phyloP scores from a whole-genome alignment of 2,797 vertebrate species.

The Xenentodon cancila region DNA sequence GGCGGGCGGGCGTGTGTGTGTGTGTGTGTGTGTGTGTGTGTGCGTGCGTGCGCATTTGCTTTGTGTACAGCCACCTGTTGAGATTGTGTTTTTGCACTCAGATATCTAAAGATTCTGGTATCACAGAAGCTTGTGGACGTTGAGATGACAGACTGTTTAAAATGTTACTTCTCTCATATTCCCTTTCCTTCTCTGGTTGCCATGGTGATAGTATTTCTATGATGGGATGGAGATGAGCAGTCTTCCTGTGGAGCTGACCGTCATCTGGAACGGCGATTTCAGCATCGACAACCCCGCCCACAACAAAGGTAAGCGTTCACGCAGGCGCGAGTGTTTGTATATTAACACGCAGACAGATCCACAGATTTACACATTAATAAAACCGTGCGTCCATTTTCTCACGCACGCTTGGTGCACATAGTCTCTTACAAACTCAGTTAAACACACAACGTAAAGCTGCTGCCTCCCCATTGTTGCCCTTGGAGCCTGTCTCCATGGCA shows the following conservation, averaged over 20 bases:
- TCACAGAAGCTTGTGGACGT: slow-evolving; percentile 29
- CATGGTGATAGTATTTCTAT: slow-evolving; percentile 90
- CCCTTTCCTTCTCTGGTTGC: slow-evolving; percentile 60
- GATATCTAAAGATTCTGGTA: slow-evolving; percentile 9
- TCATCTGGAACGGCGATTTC: slow-evolving; percentile 99
- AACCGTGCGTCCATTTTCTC: background rate
- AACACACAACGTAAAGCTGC: slow-evolving; percentile 45
- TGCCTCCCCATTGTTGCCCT: slow-evolving; percentile 79
- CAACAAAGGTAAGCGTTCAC: slow-evolving; percentile 89
- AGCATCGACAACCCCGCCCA: slow-evolving; percentile 97
- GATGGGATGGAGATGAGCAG: slow-evolving; percentile 98
- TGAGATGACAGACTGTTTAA: slow-evolving; percentile 54
- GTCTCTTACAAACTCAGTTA: slow-evolving; percentile 39
- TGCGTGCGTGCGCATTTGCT: background rate
- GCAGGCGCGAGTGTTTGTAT: background rate
- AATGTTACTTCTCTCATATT: slow-evolving; percentile 26
- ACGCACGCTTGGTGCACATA: slow-evolving; percentile 1
- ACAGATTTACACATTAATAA: background rate
- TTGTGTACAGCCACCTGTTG: slow-evolving; percentile 56
- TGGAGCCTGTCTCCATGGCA: slow-evolving; percentile 88
- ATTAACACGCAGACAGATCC: background rate
- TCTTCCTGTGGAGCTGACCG: slow-evolving; percentile 94
- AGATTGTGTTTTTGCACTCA: slow-evolving; percentile 35
- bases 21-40: slow-evolving; percentile 45
- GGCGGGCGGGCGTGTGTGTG: too few species aligned